Base-by-base conservation (phyloP, 1,140 invertebrate genomes). In the Aphaenogaster rudis region DNA sequence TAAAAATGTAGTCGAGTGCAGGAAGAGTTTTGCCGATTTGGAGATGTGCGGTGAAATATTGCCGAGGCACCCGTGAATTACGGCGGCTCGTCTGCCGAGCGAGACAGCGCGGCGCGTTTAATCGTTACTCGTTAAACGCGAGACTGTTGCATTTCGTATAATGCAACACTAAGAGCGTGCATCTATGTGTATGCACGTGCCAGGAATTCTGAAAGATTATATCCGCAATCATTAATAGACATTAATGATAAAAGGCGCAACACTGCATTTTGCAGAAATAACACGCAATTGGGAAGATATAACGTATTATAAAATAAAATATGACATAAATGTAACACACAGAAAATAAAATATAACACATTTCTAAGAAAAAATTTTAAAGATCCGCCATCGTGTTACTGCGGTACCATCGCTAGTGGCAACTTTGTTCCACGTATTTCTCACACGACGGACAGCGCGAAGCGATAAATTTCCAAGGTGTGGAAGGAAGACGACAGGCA, bases 1-100 rank as follows among this genome's bases (percentile, higher is more conserved):
- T 84, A 84, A 84, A 84, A 84, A 84, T 61, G 39, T 84, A 84
- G 39, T 61, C 54, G 69, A 72, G 67, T 48, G 67, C 52, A 61
- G 52, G 67, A 82, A 82, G 39, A 59, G 54, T 72, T 59, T 48
- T 45, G 80, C 28, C 80, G 67, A 84, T 84, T 84, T 61, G 42
- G 39, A 74, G 39, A 82, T 57, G 52, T n/a, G 66, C 39, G 39
- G 54, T 52, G 17, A 82, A 74, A 67, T 59, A 74, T 82, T 28
- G 66, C 15, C 39, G 59, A 17, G 57, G 63, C 17, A 15, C 13
- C 78, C 79, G 64, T 71, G 79, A 81, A 81, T 81, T 81, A 81
- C 39, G 36, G 48, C 79, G 28, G 33, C 28, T 79, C 42, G 77
- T 66, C 63, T n/a, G n/a, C 50, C 63, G 48, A 13, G 78, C 36